phyloP scores from a whole-genome alignment of 2,888 invertebrate species.

The Leptinotarsa peninsularis region DNA sequence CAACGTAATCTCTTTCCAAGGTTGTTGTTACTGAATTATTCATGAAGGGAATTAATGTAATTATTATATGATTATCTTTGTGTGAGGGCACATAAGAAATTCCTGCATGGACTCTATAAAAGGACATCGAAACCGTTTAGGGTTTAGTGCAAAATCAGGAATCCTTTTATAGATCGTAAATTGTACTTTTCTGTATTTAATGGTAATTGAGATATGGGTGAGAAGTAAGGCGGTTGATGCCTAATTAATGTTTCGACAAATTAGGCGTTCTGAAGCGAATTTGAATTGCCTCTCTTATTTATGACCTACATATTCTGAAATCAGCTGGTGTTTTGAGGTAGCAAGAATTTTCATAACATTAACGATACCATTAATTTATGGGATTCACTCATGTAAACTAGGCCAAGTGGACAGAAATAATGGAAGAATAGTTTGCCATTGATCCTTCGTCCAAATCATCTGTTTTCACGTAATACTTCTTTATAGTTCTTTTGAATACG shows the following conservation, averaged over 20 bases:
- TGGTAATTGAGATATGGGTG: slow-evolving; percentile 11
- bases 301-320: background rate
- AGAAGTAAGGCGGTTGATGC: background rate
- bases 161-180: slow-evolving; percentile 16
- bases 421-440: too few species aligned
- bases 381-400: too few species aligned
- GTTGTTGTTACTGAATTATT: slow-evolving; percentile 5
- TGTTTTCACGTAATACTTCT: too few species aligned
- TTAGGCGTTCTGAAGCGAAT: background rate
- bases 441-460: too few species aligned
- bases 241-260: background rate
- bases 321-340: background rate
- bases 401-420: too few species aligned
- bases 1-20: slow-evolving; percentile 8
- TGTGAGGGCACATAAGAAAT: slow-evolving; percentile 20
- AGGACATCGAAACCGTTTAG: slow-evolving; percentile 15
- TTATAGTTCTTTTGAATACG: too few species aligned
- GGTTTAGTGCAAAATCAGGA: background rate
- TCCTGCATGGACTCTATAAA: slow-evolving; percentile 12
- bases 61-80: slow-evolving; percentile 9
- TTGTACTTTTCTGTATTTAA: background rate
- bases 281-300: background rate
- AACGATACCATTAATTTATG: too few species aligned
- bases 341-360: too few species aligned
- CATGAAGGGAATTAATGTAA: background rate